phyloP scores from a whole-genome alignment of 2,797 vertebrate species.

The Cirrhinus mrigala region DNA sequence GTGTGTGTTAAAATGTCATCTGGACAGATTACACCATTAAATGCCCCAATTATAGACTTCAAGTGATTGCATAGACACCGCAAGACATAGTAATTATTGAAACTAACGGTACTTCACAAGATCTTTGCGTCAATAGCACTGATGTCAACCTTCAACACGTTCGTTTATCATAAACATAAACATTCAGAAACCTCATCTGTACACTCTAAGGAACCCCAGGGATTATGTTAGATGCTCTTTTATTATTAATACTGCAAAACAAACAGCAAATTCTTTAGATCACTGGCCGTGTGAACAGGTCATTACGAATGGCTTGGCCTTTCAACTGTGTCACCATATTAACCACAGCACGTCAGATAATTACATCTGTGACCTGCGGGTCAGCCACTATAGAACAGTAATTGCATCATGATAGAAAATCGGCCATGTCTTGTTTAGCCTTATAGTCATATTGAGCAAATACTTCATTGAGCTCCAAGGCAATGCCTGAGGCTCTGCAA shows the following conservation, averaged over 20 bases:
- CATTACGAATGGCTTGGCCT: constrained; percentile 52
- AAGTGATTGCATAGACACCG: neutral
- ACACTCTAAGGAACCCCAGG: constrained; percentile 24
- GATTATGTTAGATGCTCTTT: constrained; percentile 44
- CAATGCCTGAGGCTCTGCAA: constrained; percentile 20
- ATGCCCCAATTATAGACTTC: neutral
- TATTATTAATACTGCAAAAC: constrained; percentile 29
- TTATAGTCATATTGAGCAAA: constrained; percentile 41
- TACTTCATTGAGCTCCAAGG: constrained; percentile 43
- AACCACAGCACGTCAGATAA: constrained; percentile 52
- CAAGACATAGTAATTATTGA: neutral
- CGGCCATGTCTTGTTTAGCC: constrained; percentile 31
- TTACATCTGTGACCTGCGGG: constrained; percentile 50
- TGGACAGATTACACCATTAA: constrained; percentile 18
- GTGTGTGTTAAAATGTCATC: constrained; percentile 17
- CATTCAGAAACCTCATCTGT: constrained; percentile 17
- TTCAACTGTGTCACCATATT: constrained; percentile 57
- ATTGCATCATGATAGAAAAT: constrained; percentile 46
- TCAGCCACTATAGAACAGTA: constrained; percentile 45
- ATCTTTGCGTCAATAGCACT: neutral
- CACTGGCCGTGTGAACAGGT: constrained; percentile 41
- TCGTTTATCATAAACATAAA: neutral
- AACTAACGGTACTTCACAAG: neutral
- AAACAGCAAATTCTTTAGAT: constrained; percentile 46
- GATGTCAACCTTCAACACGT: neutral